Evolutionary conservation across 2,888 invertebrate genomes (phyloP).

Genomic region (Ellobium chinense): DNA sequence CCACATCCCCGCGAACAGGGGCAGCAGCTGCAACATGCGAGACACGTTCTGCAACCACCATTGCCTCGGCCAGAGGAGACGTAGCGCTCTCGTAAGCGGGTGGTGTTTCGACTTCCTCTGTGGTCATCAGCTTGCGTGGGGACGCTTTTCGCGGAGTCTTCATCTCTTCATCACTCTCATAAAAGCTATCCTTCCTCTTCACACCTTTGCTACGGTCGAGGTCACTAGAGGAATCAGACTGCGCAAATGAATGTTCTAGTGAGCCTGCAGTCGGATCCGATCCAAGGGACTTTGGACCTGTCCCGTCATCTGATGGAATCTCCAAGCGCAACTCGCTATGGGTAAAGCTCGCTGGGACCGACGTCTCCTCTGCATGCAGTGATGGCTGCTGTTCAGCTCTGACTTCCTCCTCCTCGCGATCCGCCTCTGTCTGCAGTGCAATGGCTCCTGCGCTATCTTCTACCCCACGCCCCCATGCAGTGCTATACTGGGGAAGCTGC

Average conservation of each 20-base stretch:
- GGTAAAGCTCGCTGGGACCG: neutral
- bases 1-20: neutral
- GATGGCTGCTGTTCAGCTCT: neutral
- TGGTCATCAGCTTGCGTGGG: constrained; percentile 34
- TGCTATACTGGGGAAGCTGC: neutral
- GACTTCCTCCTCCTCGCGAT: neutral
- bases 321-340: constrained; percentile 3
- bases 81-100: constrained; percentile 43
- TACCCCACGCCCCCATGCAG: neutral
- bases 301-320: neutral
- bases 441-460: neutral
- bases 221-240: constrained; percentile 46
- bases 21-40: neutral
- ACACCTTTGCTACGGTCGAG: constrained; percentile 30
- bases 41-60: neutral
- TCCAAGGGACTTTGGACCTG: constrained; percentile 14
- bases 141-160: constrained; percentile 41
- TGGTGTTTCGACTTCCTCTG: constrained; percentile 36
- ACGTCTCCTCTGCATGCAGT: neutral
- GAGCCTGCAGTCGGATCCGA: constrained; percentile 1
- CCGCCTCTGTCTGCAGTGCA: neutral
- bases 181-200: constrained; percentile 68
- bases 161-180: constrained; percentile 68
- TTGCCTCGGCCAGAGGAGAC: neutral
- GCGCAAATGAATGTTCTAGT: constrained; percentile 13